phyloP scores from a whole-genome alignment of 1,140 invertebrate genomes.

The Platorchestia sp. region DNA sequence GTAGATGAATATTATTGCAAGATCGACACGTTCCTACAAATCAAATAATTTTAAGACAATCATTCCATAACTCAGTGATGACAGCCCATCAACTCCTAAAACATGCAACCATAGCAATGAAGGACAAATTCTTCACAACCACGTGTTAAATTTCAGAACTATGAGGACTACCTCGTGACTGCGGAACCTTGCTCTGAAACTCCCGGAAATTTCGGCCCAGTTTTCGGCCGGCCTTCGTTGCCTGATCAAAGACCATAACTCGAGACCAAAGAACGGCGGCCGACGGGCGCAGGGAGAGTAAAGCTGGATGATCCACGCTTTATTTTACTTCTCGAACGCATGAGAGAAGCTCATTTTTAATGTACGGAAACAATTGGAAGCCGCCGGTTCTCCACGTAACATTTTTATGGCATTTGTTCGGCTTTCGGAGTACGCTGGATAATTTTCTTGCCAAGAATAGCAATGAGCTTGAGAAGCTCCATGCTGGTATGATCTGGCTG shows the following conservation, averaged over 20 bases:
- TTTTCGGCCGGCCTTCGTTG: neutral
- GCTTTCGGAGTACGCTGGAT: neutral
- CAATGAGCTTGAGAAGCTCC: neutral
- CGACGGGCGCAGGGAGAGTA: neutral
- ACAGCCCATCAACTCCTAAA: neutral
- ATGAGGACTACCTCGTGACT: too few relatives aligned
- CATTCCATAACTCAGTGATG: neutral
- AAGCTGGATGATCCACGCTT: neutral
- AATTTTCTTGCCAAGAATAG: neutral
- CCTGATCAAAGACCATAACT: conserved; percentile 7
- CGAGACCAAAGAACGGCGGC: neutral
- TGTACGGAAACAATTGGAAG: conserved; percentile 18
- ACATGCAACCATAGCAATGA: too few relatives aligned
- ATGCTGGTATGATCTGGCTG: neutral
- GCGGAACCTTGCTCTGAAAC: neutral
- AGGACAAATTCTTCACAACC: neutral
- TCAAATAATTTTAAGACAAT: too few relatives aligned
- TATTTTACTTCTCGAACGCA: neutral
- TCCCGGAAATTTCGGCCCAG: neutral
- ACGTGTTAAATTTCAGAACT: neutral
- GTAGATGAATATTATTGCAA: too few relatives aligned
- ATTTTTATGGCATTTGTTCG: neutral
- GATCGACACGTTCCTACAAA: too few relatives aligned
- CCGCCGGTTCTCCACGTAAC: neutral
- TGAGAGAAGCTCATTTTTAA: conserved; percentile 13